Percentiles rank a stretch among this genome's conserved stretches.
phyloP scores from a whole-genome alignment of 2,797 vertebrate species.

The Sebastes minor region DNA sequence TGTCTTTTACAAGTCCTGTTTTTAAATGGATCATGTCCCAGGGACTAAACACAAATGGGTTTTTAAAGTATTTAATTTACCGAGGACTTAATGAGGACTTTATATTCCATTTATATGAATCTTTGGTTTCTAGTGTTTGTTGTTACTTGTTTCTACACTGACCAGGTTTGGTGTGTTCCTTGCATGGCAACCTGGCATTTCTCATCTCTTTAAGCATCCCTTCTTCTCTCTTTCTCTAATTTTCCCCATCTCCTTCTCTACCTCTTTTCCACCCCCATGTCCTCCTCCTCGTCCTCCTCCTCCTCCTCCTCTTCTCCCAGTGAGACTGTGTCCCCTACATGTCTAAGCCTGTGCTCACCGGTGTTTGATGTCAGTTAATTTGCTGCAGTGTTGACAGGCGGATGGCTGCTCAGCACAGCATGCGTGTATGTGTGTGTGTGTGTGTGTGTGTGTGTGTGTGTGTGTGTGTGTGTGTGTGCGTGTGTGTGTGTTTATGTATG shows the following conservation, averaged over 20 bases:
- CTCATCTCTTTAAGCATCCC: constrained; percentile 9
- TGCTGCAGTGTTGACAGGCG: constrained; percentile 85
- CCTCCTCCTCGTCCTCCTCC: background rate
- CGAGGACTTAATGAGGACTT: background rate
- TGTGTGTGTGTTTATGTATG: constrained; percentile 16
- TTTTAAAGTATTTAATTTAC: background rate
- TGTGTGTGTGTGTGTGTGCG: background rate
- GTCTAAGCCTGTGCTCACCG: constrained; percentile 84
- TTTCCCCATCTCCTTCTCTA: constrained; percentile 10
- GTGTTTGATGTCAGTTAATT: constrained; percentile 89
- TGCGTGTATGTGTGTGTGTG: constrained; percentile 49
- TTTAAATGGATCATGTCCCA: background rate
- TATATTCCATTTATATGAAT: too few species aligned
- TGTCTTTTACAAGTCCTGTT: background rate
- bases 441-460: constrained; percentile 19
- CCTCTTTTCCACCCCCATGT: constrained; percentile 19
- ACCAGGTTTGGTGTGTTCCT: background rate
- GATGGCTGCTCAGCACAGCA: constrained; percentile 69
- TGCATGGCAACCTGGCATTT: background rate
- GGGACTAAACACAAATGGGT: background rate
- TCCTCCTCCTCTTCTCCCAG: constrained; percentile 39
- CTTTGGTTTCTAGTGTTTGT: background rate
- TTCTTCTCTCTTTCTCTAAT: constrained; percentile 3
- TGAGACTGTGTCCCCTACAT: constrained; percentile 81
- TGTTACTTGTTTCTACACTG: background rate